Percentiles rank a stretch among this genome's conserved stretches.
phyloP scores from a whole-genome alignment of 2,113 vertebrate species.

The Lepus timidus region DNA sequence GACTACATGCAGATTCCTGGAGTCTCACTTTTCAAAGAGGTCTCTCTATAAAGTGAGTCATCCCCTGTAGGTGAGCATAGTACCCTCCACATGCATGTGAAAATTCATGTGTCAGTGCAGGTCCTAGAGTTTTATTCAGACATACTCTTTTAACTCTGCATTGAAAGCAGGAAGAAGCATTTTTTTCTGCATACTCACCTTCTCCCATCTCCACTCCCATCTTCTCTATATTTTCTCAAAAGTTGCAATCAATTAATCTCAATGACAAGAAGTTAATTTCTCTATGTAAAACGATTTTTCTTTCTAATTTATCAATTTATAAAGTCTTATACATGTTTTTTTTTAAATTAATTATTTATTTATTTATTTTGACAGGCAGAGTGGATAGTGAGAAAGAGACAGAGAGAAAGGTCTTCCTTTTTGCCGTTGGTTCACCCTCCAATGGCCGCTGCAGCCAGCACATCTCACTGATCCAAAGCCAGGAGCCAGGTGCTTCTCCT shows the following conservation, averaged over 20 bases:
- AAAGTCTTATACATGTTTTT: slow-evolving; percentile 57
- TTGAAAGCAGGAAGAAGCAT: background rate
- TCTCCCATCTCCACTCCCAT: background rate
- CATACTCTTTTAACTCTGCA: background rate
- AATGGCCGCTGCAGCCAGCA: too few species aligned
- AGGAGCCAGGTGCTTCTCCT: too few species aligned
- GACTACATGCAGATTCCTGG: background rate
- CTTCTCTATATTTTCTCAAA: slow-evolving; percentile 52
- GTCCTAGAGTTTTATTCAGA: background rate
- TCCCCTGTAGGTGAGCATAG: slow-evolving; percentile 27
- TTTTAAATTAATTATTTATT: too few species aligned
- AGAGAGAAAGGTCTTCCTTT: too few species aligned
- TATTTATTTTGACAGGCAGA: too few species aligned
- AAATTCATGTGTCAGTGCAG: slow-evolving; percentile 35
- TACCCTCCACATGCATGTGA: background rate
- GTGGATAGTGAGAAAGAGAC: too few species aligned
- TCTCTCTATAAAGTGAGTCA: slow-evolving; percentile 49
- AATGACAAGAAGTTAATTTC: slow-evolving; percentile 81
- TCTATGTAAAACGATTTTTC: slow-evolving; percentile 73
- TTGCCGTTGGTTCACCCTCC: too few species aligned
- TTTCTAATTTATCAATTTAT: slow-evolving; percentile 80
- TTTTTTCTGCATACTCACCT: slow-evolving; percentile 12
- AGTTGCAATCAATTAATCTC: slow-evolving; percentile 66
- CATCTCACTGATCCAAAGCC: too few species aligned
- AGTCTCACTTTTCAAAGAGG: background rate